Base-by-base conservation (phyloP, 2,113 vertebrate species). In the Pedionomus torquatus region DNA sequence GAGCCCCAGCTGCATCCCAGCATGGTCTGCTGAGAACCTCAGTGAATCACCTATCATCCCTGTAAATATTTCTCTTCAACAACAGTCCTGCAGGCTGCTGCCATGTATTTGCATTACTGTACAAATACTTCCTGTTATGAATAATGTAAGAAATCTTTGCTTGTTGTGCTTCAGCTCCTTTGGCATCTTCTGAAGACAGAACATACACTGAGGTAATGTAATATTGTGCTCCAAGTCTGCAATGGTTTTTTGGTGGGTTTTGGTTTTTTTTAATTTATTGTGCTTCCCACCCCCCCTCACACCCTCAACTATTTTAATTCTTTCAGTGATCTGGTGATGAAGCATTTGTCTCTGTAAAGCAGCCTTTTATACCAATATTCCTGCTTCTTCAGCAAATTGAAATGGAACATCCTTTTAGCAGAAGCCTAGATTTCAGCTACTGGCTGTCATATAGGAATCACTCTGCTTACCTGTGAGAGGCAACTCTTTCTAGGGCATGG, bases 131-230 rank as follows among this genome's bases (percentile, higher is more conserved):
- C 60, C 54, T 63, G 83, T 58, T 63, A 58, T 70, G 83, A 95
- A 93, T 70, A 93, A 89, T 57, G 41, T 87, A 75, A 92, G 83
- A 95, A 97, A 96, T 95, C 89, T 94, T 74, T 63, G 83, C 91
- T 87, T 69, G 85, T 93, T 96, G 91, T 95, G 74, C 70, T 80
- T 44, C 72, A 61, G 69, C 52, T 89, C 90, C 58, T 74, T 90
- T 72, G 71, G 31, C 0, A 0, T 51, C 58, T 80, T 82, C 87
- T 93, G 89, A 64, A 95, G 91, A 91, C 12, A 89, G 86, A 93
- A 69, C 39, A 30, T 17, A 75, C 10, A 11, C 43, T 81, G 60
- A 63, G 81, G 77, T 33, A 79, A 23, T 31, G 49, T 61, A 82
- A 84, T 2, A 2, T 21, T 68, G 55, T n/a, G 35, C 72, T 91